A percentile compares a stretch with the other conserved stretches of the same genome.
Evolutionary conservation across 2,797 vertebrate species (phyloP).

Genomic region (Periparus ater): DNA sequence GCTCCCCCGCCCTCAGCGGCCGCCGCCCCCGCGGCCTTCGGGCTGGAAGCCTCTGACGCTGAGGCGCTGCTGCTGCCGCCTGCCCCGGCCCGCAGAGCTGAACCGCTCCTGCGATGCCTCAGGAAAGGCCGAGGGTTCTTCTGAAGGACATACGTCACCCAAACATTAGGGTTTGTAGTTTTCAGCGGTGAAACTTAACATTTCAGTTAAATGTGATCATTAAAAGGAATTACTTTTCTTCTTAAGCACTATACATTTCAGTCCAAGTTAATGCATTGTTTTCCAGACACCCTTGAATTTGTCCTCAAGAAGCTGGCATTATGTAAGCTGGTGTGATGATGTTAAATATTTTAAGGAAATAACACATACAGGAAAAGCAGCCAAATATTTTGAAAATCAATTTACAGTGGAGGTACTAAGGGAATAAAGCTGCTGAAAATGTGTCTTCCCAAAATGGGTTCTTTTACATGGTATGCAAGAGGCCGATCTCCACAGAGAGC

Average conservation of each 20-base stretch:
- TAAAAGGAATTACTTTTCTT: not conserved
- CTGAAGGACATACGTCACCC: no score
- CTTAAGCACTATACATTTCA: not conserved
- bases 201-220: not conserved
- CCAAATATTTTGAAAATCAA: not conserved
- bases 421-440: not conserved
- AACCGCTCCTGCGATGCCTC: not conserved
- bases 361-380: not conserved
- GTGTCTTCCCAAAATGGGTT: not conserved
- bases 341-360: not conserved
- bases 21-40: not conserved
- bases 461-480: not conserved
- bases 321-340: accelerated
- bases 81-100: accelerated
- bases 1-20: no score
- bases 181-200: not conserved
- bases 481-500: not conserved
- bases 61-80: not conserved
- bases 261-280: not conserved
- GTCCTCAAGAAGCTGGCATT: not conserved
- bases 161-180: not conserved
- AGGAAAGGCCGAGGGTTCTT: accelerated
- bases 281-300: not conserved
- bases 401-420: not conserved
- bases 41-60: accelerated